A percentile compares a stretch with the other conserved stretches of the same genome.
Conservation (phyloP, 1,140 invertebrate species). For the Platyura marginata region DNA sequence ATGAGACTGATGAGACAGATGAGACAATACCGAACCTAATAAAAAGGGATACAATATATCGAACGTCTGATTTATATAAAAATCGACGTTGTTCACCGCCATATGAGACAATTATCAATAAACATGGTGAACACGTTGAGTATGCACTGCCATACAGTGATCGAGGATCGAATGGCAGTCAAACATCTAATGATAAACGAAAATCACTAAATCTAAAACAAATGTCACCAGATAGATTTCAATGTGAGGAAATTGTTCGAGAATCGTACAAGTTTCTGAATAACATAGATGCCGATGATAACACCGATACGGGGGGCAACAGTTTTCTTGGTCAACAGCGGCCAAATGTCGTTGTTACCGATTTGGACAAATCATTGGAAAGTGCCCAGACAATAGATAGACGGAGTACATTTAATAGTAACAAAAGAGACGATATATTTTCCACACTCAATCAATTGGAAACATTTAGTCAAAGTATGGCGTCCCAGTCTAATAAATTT, state of each 20-base stretch:
- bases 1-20: too few relatives aligned
- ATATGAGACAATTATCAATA: slow-evolving; percentile 5
- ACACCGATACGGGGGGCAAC: background rate
- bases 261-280: background rate
- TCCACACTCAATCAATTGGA: background rate
- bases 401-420: background rate
- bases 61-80: too few relatives aligned
- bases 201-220: too few relatives aligned
- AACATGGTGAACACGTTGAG: slow-evolving; percentile 4
- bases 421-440: background rate
- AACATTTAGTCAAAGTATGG: background rate
- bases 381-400: background rate
- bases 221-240: too few relatives aligned
- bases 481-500: background rate
- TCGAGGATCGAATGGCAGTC: background rate
- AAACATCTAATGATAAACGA: too few relatives aligned
- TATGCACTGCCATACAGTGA: slow-evolving; percentile 5
- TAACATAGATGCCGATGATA: background rate
- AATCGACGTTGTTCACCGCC: too few relatives aligned
- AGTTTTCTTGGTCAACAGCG: background rate
- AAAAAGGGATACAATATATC: too few relatives aligned
- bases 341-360: background rate
- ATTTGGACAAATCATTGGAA: slow-evolving; percentile 4
- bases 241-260: background rate
- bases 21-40: too few relatives aligned